Evolutionary conservation across 2,888 invertebrate species (phyloP), one percentile per base, ranked within the genome.

Genomic region (Cremastinae sp.): DNA sequence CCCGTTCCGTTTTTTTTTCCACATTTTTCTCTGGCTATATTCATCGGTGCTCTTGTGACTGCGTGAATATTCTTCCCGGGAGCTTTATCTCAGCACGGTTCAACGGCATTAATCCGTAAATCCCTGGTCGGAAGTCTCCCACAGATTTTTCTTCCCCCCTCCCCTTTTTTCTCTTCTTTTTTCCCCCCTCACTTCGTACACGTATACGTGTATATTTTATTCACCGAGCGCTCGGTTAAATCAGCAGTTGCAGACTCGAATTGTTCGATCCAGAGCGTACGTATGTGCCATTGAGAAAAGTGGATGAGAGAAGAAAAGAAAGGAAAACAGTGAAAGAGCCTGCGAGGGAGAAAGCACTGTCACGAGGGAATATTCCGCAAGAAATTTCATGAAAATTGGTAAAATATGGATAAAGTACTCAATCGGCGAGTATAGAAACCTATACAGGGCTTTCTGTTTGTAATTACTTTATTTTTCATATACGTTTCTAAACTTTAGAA

Each of bases 301-400:
- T 36, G 49, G 54, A 74, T 22, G 68, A 34, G 61, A 51, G 20
- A 64, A 65, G 41, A 62, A 59, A 74, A 70, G 49, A 47, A 34
- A 65, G 49, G 61, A 45, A 65, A 69, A 69, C 71, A 38, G 54
- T 59, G 78, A 43, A 59, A 68, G 69, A 54, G 28, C 12, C 20
- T 54, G 54, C 45, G 54, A 9, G 59, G 56, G 76, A 79, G 58
- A 73, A 75, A 72, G 20, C 20, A 61, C 56, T 43, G 69, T 73
- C 61, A 72, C 61, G 77, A 78, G 78, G 75, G 78, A 78, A 75
- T 80, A 81, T 80, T 28, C 78, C 79, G 80, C 74, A 79, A 81
- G 82, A 82, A 86, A 85, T 87, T 84, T 84, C 84, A 83, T 85
- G 84, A 86, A 86, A 86, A 87, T 88, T 82, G 84, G 85, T 86